These are phyloP conservation scores for Muscicapa adusta DNA, from an alignment of 2,113 vertebrate genomes.

Conservation along the genomic window DNA sequence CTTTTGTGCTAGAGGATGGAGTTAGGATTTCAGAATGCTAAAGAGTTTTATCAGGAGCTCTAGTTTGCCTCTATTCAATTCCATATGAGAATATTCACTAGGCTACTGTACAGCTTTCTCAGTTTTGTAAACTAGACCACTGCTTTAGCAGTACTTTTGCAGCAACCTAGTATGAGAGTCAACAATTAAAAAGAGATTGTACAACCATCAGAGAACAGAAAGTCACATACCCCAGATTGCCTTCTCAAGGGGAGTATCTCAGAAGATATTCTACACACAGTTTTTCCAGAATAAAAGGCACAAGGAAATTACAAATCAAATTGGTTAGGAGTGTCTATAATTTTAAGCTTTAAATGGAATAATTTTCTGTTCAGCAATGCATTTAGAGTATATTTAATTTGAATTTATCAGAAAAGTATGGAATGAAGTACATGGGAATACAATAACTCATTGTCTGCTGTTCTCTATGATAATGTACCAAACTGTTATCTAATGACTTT, in stretches of 20 bases:
- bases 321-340: not conserved
- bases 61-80: not conserved
- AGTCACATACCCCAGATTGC: not conserved
- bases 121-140: conserved; percentile 10
- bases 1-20: conserved; percentile 44
- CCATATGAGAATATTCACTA: not conserved
- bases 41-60: not conserved
- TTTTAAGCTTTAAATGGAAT: conserved; percentile 7
- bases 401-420: conserved; percentile 35
- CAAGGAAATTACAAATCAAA: conserved; percentile 9
- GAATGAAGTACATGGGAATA: conserved; percentile 12
- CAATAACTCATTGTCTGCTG: conserved; percentile 30
- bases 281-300: not conserved
- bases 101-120: not conserved
- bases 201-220: not conserved
- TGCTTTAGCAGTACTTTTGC: not conserved
- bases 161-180: not conserved
- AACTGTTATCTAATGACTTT: conserved; percentile 61
- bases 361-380: not conserved
- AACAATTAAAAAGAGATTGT: not conserved
- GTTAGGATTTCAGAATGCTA: conserved; percentile 48
- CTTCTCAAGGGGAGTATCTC: conserved; percentile 27
- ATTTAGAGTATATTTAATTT: conserved; percentile 43
- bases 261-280: not conserved
- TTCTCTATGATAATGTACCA: conserved; percentile 31